A percentile compares a stretch with the other conserved stretches of the same genome.
Evolutionary conservation across 2,113 vertebrate species (phyloP).

Genomic region (Burhinus bistriatus): DNA sequence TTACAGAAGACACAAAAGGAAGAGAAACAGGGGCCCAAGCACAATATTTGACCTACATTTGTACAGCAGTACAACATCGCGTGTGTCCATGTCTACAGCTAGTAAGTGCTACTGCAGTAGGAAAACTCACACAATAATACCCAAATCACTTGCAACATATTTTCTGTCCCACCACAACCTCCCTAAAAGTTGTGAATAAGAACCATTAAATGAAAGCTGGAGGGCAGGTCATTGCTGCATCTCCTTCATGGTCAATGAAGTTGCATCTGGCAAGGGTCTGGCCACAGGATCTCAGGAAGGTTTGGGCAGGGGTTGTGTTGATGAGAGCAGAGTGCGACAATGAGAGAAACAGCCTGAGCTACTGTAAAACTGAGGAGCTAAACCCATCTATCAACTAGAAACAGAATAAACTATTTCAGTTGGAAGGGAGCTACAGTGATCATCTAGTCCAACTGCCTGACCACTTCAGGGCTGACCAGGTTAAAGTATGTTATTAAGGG

Average conservation of each 20-base stretch:
- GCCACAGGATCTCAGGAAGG: not conserved
- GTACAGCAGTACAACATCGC: not conserved
- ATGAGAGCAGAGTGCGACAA: not conserved
- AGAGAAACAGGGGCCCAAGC: not conserved
- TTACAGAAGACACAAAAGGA: not conserved
- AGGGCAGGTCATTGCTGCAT: not conserved
- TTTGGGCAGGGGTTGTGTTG: not conserved
- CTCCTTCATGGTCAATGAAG: not conserved
- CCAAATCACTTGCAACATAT: not conserved
- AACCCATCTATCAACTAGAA: not conserved
- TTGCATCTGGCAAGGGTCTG: not conserved
- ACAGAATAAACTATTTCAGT: not conserved
- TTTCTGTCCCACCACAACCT: not conserved
- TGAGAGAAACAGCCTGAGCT: not conserved
- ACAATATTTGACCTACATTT: not conserved
- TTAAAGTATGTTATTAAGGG: not conserved
- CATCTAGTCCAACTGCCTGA: not conserved
- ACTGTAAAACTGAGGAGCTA: not conserved
- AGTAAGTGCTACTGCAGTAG: not conserved
- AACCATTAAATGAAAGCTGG: not conserved
- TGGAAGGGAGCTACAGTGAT: not conserved
- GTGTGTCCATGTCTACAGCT: not conserved
- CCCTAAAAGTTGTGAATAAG: not conserved
- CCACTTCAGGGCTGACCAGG: not conserved
- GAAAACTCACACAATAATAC: not conserved